Conservation (phyloP, 2,797 vertebrate genomes). For the Peromyscus eremicus region DNA sequence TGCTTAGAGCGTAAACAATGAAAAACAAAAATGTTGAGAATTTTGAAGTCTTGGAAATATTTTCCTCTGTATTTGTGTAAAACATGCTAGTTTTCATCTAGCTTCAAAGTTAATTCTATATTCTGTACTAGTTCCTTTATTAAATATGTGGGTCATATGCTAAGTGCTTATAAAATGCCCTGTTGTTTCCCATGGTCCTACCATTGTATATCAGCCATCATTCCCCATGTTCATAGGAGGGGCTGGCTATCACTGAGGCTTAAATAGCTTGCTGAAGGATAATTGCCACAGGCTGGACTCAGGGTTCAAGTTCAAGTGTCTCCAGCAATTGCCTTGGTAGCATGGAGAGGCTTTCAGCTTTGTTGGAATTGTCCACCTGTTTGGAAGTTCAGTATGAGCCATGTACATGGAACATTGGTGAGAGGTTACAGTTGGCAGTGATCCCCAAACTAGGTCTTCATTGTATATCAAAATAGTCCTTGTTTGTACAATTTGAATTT, state of each 20-base stretch:
- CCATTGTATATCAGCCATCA: slow-evolving; percentile 22
- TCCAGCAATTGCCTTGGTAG: not conserved
- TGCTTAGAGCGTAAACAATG: not conserved
- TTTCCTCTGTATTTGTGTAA: not conserved
- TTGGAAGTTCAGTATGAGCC: not conserved
- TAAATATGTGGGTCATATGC: not conserved
- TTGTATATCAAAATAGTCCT: not conserved
- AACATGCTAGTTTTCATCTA: not conserved
- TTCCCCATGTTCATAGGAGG: not conserved
- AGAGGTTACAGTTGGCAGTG: not conserved
- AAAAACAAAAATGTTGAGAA: not conserved
- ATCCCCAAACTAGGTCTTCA: not conserved
- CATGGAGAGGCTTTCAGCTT: not conserved
- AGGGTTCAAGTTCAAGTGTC: not conserved
- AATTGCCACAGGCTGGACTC: slow-evolving; percentile 68
- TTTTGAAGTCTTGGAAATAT: not conserved
- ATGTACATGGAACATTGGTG: not conserved
- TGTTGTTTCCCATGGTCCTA: not conserved
- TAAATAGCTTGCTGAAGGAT: slow-evolving; percentile 18
- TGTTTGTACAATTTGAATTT: not conserved
- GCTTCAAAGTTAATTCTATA: not conserved
- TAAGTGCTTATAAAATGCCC: slow-evolving; percentile 28
- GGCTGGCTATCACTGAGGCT: not conserved
- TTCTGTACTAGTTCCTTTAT: not conserved
- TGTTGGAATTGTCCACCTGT: not conserved